Conservation (phyloP, 2,888 invertebrate genomes). For the Perizoma affinitatum region DNA sequence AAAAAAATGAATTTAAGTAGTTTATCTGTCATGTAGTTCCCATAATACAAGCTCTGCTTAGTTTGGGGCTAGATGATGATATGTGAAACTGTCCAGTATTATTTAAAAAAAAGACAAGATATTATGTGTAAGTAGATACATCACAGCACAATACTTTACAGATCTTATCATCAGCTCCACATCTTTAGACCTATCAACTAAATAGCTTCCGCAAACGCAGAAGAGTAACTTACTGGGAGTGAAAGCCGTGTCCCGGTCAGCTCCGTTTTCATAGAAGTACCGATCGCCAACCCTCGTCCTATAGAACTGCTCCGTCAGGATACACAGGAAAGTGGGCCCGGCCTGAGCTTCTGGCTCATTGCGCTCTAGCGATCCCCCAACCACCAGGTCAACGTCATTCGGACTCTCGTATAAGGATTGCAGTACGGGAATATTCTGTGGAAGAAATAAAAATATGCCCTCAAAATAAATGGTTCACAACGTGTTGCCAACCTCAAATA, state of each 20-base stretch:
- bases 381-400: slow-evolving; percentile 93
- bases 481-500: too few relatives aligned
- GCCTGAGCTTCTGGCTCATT: slow-evolving; percentile 90
- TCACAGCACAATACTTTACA: too few relatives aligned
- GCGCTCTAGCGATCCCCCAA: slow-evolving; percentile 92
- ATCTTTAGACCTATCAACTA: too few relatives aligned
- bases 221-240: slow-evolving; percentile 79
- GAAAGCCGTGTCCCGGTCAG: slow-evolving; percentile 84
- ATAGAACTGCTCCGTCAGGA: slow-evolving; percentile 94
- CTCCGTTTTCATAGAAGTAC: slow-evolving; percentile 91
- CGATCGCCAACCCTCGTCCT: slow-evolving; percentile 93
- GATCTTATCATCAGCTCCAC: too few relatives aligned
- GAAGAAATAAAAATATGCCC: slow-evolving; percentile 5
- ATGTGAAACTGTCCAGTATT: too few relatives aligned
- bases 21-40: too few relatives aligned
- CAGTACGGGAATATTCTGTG: slow-evolving; percentile 87
- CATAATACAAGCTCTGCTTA: too few relatives aligned
- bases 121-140: too few relatives aligned
- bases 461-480: neutral
- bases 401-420: slow-evolving; percentile 87
- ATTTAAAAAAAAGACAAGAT: too few relatives aligned
- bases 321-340: slow-evolving; percentile 95
- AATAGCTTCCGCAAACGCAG: too few relatives aligned
- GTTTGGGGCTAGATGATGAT: too few relatives aligned
- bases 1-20: too few relatives aligned